These are phyloP conservation scores for Menidia menidia DNA, from an alignment of 2,797 vertebrate species.

Conservation along the genomic window DNA sequence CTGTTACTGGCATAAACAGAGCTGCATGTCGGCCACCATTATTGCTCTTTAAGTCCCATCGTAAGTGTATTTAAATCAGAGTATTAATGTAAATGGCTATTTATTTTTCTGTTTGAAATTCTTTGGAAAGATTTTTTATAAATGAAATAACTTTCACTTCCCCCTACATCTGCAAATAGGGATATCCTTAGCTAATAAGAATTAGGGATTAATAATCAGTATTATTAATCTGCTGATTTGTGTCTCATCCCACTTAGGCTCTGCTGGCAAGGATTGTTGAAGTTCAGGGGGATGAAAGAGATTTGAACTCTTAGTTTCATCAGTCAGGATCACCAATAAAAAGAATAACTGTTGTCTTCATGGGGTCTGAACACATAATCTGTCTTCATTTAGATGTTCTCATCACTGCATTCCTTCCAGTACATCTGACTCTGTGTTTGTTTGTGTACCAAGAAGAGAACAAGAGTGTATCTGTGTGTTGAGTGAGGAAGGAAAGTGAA, in stretches of 20 bases:
- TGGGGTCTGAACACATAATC: constrained; percentile 66
- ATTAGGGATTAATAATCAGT: neutral
- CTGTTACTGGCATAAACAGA: too few species aligned
- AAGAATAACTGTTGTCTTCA: constrained; percentile 44
- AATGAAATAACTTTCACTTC: neutral
- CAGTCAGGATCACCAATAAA: constrained; percentile 60
- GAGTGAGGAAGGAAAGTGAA: constrained; percentile 12
- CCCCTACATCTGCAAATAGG: neutral
- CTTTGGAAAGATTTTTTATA: neutral
- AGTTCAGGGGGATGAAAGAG: constrained; percentile 62
- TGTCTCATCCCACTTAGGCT: neutral
- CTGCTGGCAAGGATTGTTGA: constrained; percentile 20
- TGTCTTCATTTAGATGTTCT: constrained; percentile 71
- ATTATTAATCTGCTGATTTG: neutral
- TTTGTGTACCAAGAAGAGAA: constrained; percentile 6
- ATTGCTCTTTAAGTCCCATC: neutral
- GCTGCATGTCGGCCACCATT: too few species aligned
- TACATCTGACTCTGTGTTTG: constrained; percentile 30
- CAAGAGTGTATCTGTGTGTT: constrained; percentile 9
- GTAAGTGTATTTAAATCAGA: neutral
- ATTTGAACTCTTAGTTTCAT: constrained; percentile 56
- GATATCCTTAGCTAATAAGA: neutral
- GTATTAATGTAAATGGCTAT: neutral
- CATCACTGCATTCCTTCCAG: constrained; percentile 66
- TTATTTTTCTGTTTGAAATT: neutral